Evolutionary conservation across 2,888 invertebrate species (phyloP).

Genomic region (Acronicta psi): DNA sequence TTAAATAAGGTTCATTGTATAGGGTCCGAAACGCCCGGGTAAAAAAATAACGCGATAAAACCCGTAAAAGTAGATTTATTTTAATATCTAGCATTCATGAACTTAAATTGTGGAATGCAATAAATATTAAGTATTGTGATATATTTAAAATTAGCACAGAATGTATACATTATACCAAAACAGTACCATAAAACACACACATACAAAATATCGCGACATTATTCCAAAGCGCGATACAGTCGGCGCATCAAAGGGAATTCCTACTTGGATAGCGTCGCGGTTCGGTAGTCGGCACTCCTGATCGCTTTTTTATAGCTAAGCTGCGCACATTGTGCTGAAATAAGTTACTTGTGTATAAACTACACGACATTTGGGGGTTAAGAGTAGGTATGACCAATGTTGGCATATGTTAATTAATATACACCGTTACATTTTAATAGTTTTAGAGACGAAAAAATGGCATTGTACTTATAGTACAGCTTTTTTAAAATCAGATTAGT

Average conservation of each 20-base stretch:
- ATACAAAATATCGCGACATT: conserved; percentile 47
- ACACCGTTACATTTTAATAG: no score
- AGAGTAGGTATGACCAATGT: conserved; percentile 15
- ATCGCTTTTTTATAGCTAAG: conserved; percentile 80
- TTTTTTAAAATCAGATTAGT: no score
- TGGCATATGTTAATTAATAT: not conserved
- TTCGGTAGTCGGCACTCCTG: conserved; percentile 79
- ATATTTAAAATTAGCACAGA: not conserved
- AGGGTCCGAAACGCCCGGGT: no score
- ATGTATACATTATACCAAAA: conserved; percentile 24
- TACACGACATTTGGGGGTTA: conserved; percentile 11
- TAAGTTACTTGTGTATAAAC: conserved; percentile 25
- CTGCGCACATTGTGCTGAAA: conserved; percentile 64
- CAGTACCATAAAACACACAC: conserved; percentile 41
- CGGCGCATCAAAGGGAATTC: conserved; percentile 79
- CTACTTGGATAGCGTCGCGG: conserved; percentile 67
- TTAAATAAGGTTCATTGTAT: no score
- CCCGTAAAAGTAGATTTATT: no score
- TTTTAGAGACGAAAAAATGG: no score
- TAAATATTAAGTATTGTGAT: no score
- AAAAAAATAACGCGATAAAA: no score
- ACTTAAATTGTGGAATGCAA: no score
- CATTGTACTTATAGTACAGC: no score
- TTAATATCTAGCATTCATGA: no score
- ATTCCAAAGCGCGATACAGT: conserved; percentile 56